These are phyloP conservation scores for Andrena camellia DNA, from an alignment of 2,888 invertebrate species.

Conservation along the genomic window DNA sequence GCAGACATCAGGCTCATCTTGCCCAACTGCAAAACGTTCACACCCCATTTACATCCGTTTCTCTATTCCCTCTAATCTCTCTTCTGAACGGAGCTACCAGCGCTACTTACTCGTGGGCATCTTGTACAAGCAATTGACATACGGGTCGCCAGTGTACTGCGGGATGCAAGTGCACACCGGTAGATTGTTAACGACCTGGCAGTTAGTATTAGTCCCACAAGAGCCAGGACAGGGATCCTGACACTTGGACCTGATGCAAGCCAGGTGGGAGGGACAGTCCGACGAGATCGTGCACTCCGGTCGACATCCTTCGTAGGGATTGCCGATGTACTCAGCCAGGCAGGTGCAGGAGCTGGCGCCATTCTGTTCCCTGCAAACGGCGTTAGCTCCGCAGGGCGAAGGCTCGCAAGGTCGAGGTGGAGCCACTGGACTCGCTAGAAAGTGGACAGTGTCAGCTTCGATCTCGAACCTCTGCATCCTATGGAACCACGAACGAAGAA, in stretches of 20 bases:
- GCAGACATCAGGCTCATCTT: slow-evolving; percentile 80
- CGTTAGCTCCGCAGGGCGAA: slow-evolving; percentile 92
- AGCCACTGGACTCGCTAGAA: slow-evolving; percentile 64
- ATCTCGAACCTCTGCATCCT: neutral
- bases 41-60: neutral
- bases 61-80: neutral
- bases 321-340: slow-evolving; percentile 89
- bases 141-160: slow-evolving; percentile 89
- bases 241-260: slow-evolving; percentile 86
- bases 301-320: slow-evolving; percentile 87
- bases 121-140: slow-evolving; percentile 86
- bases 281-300: slow-evolving; percentile 85
- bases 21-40: slow-evolving; percentile 42
- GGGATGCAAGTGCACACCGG: slow-evolving; percentile 91
- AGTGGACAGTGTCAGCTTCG: no score
- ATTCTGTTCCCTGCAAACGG: slow-evolving; percentile 90
- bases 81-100: slow-evolving; percentile 1
- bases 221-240: slow-evolving; percentile 86
- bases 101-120: slow-evolving; percentile 52
- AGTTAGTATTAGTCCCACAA: slow-evolving; percentile 88
- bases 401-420: slow-evolving; percentile 88
- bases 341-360: slow-evolving; percentile 92
- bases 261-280: slow-evolving; percentile 85
- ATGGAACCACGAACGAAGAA: neutral
- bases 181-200: slow-evolving; percentile 92